These are phyloP conservation scores for Philopedon plagiatum DNA, from an alignment of 2,888 invertebrate genomes.

Conservation along the genomic window DNA sequence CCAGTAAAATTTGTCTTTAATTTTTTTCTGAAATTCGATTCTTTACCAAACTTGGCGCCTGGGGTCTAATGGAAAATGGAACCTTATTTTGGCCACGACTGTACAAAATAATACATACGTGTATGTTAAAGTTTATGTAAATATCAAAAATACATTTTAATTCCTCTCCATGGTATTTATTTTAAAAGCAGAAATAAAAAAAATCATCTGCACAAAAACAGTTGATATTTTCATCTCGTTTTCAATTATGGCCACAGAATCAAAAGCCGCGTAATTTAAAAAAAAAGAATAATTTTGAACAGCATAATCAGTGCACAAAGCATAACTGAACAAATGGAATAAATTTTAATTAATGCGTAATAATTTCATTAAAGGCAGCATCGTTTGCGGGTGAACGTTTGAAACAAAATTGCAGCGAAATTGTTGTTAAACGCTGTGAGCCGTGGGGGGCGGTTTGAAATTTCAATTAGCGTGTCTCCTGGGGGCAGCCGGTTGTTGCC, in stretches of 20 bases:
- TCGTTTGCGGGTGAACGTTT: constrained; percentile 46
- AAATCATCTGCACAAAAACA: background rate
- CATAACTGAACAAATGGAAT: constrained; percentile 61
- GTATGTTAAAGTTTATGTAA: too few species aligned
- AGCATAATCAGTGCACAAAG: constrained; percentile 45
- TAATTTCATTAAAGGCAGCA: constrained; percentile 66
- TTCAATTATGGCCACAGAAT: constrained; percentile 26
- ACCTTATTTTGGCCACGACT: too few species aligned
- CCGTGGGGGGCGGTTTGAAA: constrained; percentile 35
- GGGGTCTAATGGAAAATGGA: too few species aligned
- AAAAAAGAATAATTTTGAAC: constrained; percentile 38
- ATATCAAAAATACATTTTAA: too few species aligned
- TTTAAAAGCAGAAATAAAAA: background rate
- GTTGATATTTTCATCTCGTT: constrained; percentile 18
- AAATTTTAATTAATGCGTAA: constrained; percentile 68
- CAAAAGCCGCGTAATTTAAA: constrained; percentile 35
- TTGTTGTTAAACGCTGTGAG: constrained; percentile 37
- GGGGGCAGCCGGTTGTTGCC: constrained; percentile 46
- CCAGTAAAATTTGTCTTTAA: too few species aligned
- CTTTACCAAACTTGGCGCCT: too few species aligned
- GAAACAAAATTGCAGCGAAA: constrained; percentile 61
- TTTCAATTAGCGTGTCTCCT: constrained; percentile 64
- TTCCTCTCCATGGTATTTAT: too few species aligned
- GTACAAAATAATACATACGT: too few species aligned
- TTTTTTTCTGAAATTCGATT: too few species aligned